Percentiles rank a stretch among this genome's conserved stretches.
Evolutionary conservation across 2,797 vertebrate species (phyloP).

Genomic region (Sarcoramphus papa): DNA sequence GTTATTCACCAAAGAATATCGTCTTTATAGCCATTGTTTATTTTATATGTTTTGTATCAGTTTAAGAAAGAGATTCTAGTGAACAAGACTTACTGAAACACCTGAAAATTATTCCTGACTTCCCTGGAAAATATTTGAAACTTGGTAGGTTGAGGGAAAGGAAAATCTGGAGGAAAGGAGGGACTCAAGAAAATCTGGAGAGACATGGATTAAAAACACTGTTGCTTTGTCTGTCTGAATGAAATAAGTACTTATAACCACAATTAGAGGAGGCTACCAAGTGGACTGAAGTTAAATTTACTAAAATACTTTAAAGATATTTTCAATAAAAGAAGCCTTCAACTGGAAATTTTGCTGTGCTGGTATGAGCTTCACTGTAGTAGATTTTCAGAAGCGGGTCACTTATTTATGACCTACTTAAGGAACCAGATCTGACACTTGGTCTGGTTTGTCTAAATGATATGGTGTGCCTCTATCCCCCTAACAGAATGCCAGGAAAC

Average conservation of each 20-base stretch:
- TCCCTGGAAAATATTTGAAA: neutral
- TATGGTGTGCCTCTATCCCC: accelerated
- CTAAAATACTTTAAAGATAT: neutral
- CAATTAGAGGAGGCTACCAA: neutral
- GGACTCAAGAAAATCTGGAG: neutral
- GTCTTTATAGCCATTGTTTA: neutral
- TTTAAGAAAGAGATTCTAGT: neutral
- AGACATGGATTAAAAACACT: neutral
- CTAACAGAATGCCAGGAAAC: neutral
- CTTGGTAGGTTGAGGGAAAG: neutral
- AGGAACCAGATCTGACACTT: neutral
- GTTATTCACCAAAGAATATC: neutral
- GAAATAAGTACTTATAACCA: neutral
- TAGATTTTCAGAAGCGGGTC: neutral
- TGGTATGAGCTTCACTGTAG: neutral
- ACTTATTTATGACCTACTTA: neutral
- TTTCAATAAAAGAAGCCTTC: neutral
- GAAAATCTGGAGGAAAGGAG: neutral
- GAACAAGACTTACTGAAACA: neutral
- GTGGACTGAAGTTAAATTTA: neutral
- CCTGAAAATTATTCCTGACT: neutral
- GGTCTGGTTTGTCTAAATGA: neutral
- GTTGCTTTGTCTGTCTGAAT: neutral
- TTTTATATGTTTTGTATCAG: neutral
- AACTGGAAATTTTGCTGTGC: neutral